A percentile compares a stretch with the other conserved stretches of the same genome.
Conservation (phyloP, 2,797 vertebrate genomes). For the Peromyscus nudipes region DNA sequence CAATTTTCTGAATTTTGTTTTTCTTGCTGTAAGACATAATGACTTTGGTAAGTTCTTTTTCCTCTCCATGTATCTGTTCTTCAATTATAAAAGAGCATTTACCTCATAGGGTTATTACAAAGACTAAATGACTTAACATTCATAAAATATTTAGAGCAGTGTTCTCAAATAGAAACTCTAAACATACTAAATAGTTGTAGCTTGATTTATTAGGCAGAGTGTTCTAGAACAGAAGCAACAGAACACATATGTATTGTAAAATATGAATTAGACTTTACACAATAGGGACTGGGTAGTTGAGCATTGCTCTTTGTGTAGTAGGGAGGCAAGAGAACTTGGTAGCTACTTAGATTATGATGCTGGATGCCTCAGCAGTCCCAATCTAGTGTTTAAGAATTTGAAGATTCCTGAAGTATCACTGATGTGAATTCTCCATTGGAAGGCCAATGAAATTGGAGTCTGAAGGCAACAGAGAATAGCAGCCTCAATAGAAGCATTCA, state of each 20-base stretch:
- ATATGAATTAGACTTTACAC: neutral
- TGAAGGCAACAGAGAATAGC: neutral
- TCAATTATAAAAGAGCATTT: constrained; percentile 28
- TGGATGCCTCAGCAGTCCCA: neutral
- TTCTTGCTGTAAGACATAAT: neutral
- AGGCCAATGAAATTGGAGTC: neutral
- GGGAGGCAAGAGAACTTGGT: neutral
- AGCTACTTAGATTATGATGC: neutral
- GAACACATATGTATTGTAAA: neutral
- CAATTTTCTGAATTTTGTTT: neutral
- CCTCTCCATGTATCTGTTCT: neutral
- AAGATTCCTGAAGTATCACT: neutral
- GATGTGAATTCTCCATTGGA: neutral
- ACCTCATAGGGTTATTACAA: neutral
- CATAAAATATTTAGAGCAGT: neutral
- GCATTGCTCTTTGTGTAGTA: neutral
- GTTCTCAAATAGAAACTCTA: neutral
- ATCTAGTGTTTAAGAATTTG: neutral
- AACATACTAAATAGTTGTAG: neutral
- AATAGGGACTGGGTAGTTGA: neutral
- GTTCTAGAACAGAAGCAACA: neutral
- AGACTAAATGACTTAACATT: neutral
- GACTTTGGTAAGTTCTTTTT: neutral
- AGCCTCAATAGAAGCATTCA: neutral
- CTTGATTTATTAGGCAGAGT: neutral